phyloP scores from a whole-genome alignment of 2,888 invertebrate genomes.

The Apamea epomidion region DNA sequence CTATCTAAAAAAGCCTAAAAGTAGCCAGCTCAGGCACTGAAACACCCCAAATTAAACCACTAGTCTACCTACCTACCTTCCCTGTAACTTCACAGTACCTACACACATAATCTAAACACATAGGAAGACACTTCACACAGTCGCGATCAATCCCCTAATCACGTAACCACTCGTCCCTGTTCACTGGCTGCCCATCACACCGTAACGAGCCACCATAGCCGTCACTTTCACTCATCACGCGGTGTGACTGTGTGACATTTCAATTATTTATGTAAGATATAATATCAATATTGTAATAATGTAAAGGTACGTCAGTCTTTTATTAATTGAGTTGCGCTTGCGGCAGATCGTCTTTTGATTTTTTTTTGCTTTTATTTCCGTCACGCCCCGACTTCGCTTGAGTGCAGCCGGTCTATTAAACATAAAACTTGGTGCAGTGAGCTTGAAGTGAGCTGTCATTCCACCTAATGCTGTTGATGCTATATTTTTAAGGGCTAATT shows the following conservation, averaged over 20 bases:
- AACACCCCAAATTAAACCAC: background rate
- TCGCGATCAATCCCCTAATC: slow-evolving; percentile 33
- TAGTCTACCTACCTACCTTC: background rate
- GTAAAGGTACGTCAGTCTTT: slow-evolving; percentile 2
- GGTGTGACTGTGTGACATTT: slow-evolving; percentile 45
- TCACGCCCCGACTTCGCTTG: background rate
- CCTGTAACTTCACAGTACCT: background rate
- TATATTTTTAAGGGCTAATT: too few species aligned
- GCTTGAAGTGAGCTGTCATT: too few species aligned
- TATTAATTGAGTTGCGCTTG: slow-evolving; percentile 17
- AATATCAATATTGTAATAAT: slow-evolving; percentile 28
- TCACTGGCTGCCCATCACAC: slow-evolving; percentile 34
- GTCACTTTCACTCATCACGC: slow-evolving; percentile 62
- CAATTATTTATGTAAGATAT: slow-evolving; percentile 58
- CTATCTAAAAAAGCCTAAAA: background rate
- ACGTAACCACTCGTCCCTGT: slow-evolving; percentile 40
- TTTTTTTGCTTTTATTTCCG: slow-evolving; percentile 1
- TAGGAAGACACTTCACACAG: slow-evolving; percentile 22
- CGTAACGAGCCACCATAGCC: slow-evolving; percentile 32
- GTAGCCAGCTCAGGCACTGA: too few species aligned
- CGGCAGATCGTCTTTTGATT: background rate
- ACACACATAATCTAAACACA: slow-evolving; percentile 20
- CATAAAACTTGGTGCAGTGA: background rate
- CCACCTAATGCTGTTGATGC: too few species aligned
- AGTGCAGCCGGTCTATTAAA: background rate